These are phyloP conservation scores for Otolemur garnettii DNA, from an alignment of 2,113 vertebrate genomes.

Conservation along the genomic window DNA sequence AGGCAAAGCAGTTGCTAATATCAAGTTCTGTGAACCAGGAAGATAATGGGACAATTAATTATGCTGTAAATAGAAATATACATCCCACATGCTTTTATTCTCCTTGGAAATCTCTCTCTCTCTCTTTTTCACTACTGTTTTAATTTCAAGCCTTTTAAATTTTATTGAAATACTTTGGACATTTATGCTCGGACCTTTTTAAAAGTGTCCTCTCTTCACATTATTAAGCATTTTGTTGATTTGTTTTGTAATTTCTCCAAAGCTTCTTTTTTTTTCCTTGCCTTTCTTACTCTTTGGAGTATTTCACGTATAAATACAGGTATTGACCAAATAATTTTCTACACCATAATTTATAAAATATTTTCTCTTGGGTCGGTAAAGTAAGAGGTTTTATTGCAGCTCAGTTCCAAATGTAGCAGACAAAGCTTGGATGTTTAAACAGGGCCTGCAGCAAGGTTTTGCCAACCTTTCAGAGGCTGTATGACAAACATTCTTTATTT, in stretches of 20 bases:
- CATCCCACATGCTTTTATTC: not conserved
- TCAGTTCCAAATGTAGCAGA: slow-evolving; percentile 57
- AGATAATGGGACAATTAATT: not conserved
- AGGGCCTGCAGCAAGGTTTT: slow-evolving; percentile 72
- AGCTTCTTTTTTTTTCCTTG: slow-evolving; percentile 75
- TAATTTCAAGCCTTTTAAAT: slow-evolving; percentile 77
- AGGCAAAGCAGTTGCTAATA: not conserved
- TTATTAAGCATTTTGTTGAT: slow-evolving; percentile 85
- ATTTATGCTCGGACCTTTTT: slow-evolving; percentile 85
- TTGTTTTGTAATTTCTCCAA: slow-evolving; percentile 82
- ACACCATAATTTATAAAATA: slow-evolving; percentile 69
- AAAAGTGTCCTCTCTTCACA: slow-evolving; percentile 86
- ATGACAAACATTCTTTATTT: slow-evolving; percentile 81
- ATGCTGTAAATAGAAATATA: slow-evolving; percentile 22
- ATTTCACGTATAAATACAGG: slow-evolving; percentile 77
- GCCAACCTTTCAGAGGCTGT: slow-evolving; percentile 71
- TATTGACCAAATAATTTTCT: slow-evolving; percentile 77
- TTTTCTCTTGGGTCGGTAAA: slow-evolving; percentile 75
- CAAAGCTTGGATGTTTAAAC: slow-evolving; percentile 73
- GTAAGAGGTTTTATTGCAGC: slow-evolving; percentile 77
- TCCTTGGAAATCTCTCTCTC: not conserved
- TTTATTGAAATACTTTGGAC: slow-evolving; percentile 87
- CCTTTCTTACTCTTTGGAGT: slow-evolving; percentile 70
- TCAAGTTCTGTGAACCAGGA: not conserved
- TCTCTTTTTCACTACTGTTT: slow-evolving; percentile 29